A percentile compares a stretch with the other conserved stretches of the same genome.
Evolutionary conservation across 2,797 vertebrate species (phyloP).

Genomic region (Gephyroberyx darwinii): DNA sequence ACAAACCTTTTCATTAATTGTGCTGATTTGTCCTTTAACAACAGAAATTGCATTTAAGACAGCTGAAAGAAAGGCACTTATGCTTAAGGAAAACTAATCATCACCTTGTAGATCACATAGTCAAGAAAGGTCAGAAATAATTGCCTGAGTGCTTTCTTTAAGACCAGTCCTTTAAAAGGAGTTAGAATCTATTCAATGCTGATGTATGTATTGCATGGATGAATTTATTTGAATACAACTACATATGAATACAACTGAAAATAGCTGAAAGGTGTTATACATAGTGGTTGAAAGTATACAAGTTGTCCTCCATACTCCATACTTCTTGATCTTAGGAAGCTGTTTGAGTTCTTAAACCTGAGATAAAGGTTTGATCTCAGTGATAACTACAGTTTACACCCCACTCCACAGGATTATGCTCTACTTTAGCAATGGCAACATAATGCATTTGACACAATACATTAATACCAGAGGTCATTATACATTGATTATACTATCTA

Average conservation of each 20-base stretch:
- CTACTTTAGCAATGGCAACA: background rate
- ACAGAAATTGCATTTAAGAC: conserved; percentile 30
- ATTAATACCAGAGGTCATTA: background rate
- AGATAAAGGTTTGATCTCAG: background rate
- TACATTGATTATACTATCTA: background rate
- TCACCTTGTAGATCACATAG: conserved; percentile 39
- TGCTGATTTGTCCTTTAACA: conserved; percentile 2
- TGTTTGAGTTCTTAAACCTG: background rate
- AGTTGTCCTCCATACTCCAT: background rate
- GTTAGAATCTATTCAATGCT: conserved; percentile 21
- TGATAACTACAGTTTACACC: background rate
- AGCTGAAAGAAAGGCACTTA: conserved; percentile 16
- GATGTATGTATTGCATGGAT: conserved; percentile 19
- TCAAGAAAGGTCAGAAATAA: conserved; percentile 56
- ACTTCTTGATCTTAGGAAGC: background rate
- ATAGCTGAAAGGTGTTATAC: conserved; percentile 12
- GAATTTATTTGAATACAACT: no score
- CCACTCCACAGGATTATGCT: background rate
- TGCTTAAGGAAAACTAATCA: conserved; percentile 50
- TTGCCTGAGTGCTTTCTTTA: conserved; percentile 64
- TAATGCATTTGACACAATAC: background rate
- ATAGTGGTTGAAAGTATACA: background rate
- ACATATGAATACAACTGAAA: background rate
- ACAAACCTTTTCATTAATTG: background rate
- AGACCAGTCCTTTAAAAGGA: conserved; percentile 41